A percentile compares a stretch with the other conserved stretches of the same genome.
phyloP scores from a whole-genome alignment of 2,797 vertebrate genomes.

The Lagorchestes hirsutus region DNA sequence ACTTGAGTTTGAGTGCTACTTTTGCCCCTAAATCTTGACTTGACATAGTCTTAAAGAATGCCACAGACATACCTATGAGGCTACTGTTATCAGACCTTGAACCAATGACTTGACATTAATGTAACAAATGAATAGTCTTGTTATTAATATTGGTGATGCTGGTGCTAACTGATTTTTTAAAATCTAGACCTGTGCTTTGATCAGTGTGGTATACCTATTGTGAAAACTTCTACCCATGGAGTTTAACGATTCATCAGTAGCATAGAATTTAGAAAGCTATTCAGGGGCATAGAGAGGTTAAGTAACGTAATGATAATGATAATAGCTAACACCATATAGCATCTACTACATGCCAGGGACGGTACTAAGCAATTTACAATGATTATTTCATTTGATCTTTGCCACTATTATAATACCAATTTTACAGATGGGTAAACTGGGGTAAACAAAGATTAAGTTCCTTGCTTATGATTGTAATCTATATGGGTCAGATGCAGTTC shows the following conservation, averaged over 20 bases:
- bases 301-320: neutral
- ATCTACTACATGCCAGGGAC: neutral
- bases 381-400: neutral
- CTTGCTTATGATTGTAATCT: neutral
- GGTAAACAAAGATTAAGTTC: neutral
- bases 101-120: neutral
- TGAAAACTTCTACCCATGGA: neutral
- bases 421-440: neutral
- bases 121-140: neutral
- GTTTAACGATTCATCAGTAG: neutral
- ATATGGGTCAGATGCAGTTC: neutral
- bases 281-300: neutral
- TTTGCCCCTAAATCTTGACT: neutral
- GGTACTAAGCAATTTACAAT: neutral
- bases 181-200: neutral
- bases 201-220: neutral
- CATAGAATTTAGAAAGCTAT: neutral
- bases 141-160: neutral
- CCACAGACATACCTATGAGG: neutral
- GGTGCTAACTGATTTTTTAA: neutral
- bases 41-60: neutral
- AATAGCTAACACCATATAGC: neutral
- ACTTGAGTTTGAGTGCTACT: neutral
- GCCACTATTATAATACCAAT: neutral
- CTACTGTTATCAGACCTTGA: neutral